phyloP scores from a whole-genome alignment of 1,140 invertebrate species.

The Macrobrachium nipponense region DNA sequence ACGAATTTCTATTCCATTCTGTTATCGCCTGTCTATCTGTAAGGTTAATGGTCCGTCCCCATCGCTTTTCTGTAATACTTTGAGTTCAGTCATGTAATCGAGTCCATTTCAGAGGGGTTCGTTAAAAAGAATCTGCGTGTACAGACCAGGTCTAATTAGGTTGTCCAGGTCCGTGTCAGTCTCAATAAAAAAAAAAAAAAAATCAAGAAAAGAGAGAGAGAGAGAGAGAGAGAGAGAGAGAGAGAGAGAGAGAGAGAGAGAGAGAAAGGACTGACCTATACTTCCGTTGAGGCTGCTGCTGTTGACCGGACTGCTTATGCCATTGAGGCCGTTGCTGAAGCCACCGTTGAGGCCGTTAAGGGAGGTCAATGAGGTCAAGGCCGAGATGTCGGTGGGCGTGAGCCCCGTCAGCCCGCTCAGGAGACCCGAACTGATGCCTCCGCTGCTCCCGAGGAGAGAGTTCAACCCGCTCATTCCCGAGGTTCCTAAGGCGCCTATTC shows the following conservation, averaged over 20 bases:
- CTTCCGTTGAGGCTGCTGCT: slow-evolving; percentile 50
- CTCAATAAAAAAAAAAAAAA: background rate
- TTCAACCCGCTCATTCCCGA: slow-evolving; percentile 2
- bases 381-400: slow-evolving; percentile 26
- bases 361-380: slow-evolving; percentile 26
- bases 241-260: no score
- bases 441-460: background rate
- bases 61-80: no score
- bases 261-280: slow-evolving; percentile 31
- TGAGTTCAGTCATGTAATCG: no score
- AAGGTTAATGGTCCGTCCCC: no score
- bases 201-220: no score
- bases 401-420: slow-evolving; percentile 41
- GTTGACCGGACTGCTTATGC: slow-evolving; percentile 43
- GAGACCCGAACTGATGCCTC: background rate
- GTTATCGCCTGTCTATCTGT: no score
- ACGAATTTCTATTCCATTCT: no score
- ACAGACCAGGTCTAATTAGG: no score
- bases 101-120: no score
- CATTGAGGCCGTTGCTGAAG: slow-evolving; percentile 45
- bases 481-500: background rate
- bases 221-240: no score
- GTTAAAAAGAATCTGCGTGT: no score
- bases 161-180: background rate
- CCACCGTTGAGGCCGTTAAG: slow-evolving; percentile 45